A percentile compares a stretch with the other conserved stretches of the same genome.
phyloP scores from a whole-genome alignment of 2,797 vertebrate genomes.

The Astyanax mexicanus region DNA sequence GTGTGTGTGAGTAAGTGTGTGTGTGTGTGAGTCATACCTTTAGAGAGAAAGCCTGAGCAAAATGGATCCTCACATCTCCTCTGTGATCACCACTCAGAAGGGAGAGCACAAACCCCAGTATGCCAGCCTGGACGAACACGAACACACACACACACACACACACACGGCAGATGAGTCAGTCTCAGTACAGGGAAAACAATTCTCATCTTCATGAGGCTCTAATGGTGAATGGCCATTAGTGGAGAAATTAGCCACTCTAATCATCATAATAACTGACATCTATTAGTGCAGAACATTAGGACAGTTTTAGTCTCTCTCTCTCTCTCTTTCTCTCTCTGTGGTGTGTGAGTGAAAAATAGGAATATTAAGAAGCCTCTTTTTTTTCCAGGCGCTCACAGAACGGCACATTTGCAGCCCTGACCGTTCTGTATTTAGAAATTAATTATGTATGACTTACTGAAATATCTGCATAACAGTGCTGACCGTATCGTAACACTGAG shows the following conservation, averaged over 20 bases:
- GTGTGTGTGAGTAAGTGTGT: too few relatives aligned
- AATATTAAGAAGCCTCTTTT: background rate
- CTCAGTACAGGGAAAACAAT: slow-evolving; percentile 45
- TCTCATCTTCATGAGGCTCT: slow-evolving; percentile 45
- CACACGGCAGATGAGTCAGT: slow-evolving; percentile 33
- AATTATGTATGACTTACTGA: background rate
- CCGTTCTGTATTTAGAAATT: background rate
- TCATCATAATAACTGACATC: slow-evolving; percentile 49
- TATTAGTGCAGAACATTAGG: slow-evolving; percentile 41
- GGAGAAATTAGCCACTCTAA: slow-evolving; percentile 46
- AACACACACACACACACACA: slow-evolving; percentile 44
- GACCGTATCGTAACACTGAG: background rate
- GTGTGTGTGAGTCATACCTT: slow-evolving; percentile 74
- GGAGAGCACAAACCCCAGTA: slow-evolving; percentile 64
- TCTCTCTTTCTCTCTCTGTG: background rate
- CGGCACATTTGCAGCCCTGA: background rate
- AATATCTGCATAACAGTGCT: background rate
- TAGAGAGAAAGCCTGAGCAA: slow-evolving; percentile 90
- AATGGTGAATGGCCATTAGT: slow-evolving; percentile 58
- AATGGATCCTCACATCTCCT: slow-evolving; percentile 83
- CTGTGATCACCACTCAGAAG: slow-evolving; percentile 66
- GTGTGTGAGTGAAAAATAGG: background rate
- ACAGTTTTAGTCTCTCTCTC: slow-evolving; percentile 11
- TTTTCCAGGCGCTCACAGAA: background rate
- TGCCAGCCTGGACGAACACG: slow-evolving; percentile 65